Evolutionary conservation across 2,888 invertebrate genomes (phyloP).

Genomic region (Stenodera caucasica): DNA sequence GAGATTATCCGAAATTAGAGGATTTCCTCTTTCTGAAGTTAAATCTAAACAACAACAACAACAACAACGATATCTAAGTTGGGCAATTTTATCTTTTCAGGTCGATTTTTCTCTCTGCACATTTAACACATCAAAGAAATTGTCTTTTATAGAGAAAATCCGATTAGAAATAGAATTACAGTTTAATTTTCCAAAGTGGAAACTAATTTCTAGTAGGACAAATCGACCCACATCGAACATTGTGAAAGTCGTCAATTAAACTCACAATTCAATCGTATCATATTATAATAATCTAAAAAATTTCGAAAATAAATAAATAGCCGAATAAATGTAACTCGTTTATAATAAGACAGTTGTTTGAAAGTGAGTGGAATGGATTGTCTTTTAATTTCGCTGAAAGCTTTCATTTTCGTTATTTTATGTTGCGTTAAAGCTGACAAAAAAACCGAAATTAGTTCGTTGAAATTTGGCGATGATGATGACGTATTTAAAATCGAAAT

Average conservation of each 20-base stretch:
- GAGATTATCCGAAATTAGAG: conserved; percentile 29
- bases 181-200: conserved; percentile 34
- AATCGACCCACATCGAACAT: conserved; percentile 29
- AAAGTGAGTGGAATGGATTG: conserved; percentile 15
- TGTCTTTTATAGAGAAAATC: conserved; percentile 26
- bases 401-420: conserved; percentile 16
- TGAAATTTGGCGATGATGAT: conserved; percentile 15
- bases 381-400: conserved; percentile 17
- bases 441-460: conserved; percentile 11
- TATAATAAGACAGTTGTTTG: conserved; percentile 18
- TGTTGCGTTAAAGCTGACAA: background rate
- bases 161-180: conserved; percentile 31
- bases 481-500: conserved; percentile 27
- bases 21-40: conserved; percentile 11
- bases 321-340: background rate
- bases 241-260: conserved; percentile 23
- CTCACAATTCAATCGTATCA: background rate
- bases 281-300: background rate
- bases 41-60: conserved; percentile 15
- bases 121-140: conserved; percentile 30
- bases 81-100: background rate
- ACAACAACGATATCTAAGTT: background rate
- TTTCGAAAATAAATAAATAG: background rate
- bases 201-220: conserved; percentile 29
- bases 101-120: conserved; percentile 16